Base-by-base conservation (phyloP, 1,140 invertebrate genomes). In the Musca domestica region DNA sequence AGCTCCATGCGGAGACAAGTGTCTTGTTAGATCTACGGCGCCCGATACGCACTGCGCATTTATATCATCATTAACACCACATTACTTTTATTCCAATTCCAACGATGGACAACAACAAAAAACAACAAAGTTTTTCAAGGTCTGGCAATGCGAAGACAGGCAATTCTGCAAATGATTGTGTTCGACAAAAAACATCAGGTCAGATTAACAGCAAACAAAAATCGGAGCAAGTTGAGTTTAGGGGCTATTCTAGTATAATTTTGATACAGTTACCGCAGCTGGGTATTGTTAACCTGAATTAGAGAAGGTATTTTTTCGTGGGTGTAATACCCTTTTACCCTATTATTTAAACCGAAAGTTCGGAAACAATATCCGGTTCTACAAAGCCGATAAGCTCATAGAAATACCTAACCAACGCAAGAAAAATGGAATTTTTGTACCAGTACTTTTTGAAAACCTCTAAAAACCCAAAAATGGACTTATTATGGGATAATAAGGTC, bases 1-100 rank as follows among this genome's bases (percentile, higher is more conserved):
- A 70, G 87, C 88, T 89, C 88, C 87, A 84, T 85, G 84, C 85
- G 89, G 88, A 89, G 88, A 87, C 84, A 83, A 85, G 78, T 47
- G 46, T 49, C 19, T 22, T 27, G 19, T 23, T 48, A 68, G 46
- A 52, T 68, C 61, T 47, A 49, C 61, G 58, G 47, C 27, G 23
- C 27, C 67, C 49, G 49, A 48, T 52, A 19, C 12, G 25, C n/a
- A 61, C 61, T 46, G 46, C 10, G 23, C 56, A 34, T 27, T 47
- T 70, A 52, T 70, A 67, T 72, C 67, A 66, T 68, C 70, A 69
- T 51, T 47, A 67, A 68, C n/a, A 71, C 27, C 27, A 30, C 27
- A 30, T 9, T 4, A 30, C 9, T 30, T 30, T 30, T 30, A 64
- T 68, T 76, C 58, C 73, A 77, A 74, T 71, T 74, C 74, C 61